Base-by-base conservation (phyloP, 2,797 vertebrate species). In the Champsocephalus gunnari region DNA sequence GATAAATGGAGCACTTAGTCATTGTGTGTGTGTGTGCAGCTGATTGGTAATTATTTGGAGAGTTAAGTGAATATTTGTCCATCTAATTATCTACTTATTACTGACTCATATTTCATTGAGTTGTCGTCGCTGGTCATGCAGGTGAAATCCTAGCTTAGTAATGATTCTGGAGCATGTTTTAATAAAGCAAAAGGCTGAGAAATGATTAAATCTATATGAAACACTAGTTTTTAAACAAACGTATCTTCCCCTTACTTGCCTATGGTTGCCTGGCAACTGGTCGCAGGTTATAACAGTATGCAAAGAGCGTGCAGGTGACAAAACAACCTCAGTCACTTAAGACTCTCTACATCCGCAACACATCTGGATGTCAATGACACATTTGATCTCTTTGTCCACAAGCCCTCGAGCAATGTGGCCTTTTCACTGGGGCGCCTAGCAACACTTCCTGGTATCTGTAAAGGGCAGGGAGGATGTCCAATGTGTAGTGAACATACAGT, bases 21-120 rank as follows among this genome's bases (percentile, higher is more conserved):
- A 43, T 32, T 47, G 21, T 32, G 55, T 34, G 32, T 34, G 32
- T 38, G 14, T 63, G 28, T 17, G 53, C 45, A 1, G 7, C 50
- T 72, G 69, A 72, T 70, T 82, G 74, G 56, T 63, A 9, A 73
- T 78, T 80, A 71, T 65, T 62, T 68, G 45, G 14, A 51, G 13
- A 41, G 21, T 62, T 12, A 54, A 65, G 34, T 16, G 64, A 41
- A 28, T 49, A 7, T 63, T 70, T 71, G 28, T 54, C 11, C 19
- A 4, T 54, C 56, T 63, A 76, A 17, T 71, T 17, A 62, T 60
- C 32, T 19, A 76, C 43, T 61, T 43, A 41, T 24, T 62, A 45
- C 56, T 43, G 17, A 21, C 9, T 64, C 8, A 32, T 45, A 49
- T 24, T 41, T 12, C 9, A 48, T 12, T 10, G 14, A 32, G 60